Percentiles rank a stretch among this genome's conserved stretches.
Conservation (phyloP, 2,888 invertebrate species). For the Altica lythri region DNA sequence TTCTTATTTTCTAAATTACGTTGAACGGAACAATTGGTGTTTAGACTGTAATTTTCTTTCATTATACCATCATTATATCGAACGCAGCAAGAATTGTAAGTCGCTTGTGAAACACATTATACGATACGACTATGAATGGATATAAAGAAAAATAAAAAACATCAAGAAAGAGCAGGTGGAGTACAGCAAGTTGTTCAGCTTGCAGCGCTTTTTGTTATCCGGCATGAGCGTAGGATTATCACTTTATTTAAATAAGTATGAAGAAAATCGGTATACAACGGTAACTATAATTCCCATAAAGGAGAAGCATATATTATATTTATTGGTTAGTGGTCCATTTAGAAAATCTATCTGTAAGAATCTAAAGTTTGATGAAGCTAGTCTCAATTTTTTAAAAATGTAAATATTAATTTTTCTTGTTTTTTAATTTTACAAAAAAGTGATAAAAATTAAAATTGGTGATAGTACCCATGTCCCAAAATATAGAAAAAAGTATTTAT, state of each 20-base stretch:
- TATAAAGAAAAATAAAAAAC: slow-evolving; percentile 13
- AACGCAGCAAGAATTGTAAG: not conserved
- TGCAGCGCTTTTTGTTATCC: slow-evolving; percentile 28
- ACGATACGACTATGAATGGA: slow-evolving; percentile 19
- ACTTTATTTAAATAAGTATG: slow-evolving; percentile 2
- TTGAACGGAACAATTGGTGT: slow-evolving; percentile 8
- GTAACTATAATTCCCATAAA: no score
- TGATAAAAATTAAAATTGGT: no score
- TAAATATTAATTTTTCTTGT: no score
- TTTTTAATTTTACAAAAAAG: no score
- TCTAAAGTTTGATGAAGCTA: no score
- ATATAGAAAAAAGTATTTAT: no score
- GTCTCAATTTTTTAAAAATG: no score
- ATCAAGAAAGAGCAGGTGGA: slow-evolving; percentile 29
- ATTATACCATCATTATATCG: slow-evolving; percentile 10
- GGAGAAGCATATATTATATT: no score
- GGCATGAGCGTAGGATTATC: slow-evolving; percentile 29
- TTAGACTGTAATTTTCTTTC: slow-evolving; percentile 10
- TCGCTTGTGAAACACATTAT: not conserved
- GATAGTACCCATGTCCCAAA: no score
- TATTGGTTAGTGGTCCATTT: no score
- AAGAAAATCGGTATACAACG: slow-evolving; percentile 11
- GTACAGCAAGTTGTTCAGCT: slow-evolving; percentile 29
- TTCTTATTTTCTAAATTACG: slow-evolving; percentile 12
- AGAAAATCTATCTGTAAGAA: no score